phyloP scores from a whole-genome alignment of 1,140 invertebrate genomes.

The Monochamus saltuarius region DNA sequence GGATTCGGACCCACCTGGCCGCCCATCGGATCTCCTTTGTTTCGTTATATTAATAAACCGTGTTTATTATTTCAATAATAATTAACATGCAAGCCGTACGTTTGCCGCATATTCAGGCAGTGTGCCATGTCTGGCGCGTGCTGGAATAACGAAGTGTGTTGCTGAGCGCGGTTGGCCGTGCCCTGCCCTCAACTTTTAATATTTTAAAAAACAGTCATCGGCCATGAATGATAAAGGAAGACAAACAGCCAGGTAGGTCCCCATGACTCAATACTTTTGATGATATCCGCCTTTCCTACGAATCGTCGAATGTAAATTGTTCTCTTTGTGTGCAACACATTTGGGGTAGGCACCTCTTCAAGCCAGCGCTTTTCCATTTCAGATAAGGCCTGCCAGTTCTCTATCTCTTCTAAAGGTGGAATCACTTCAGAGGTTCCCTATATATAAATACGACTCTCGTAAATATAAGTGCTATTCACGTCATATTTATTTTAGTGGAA shows the following conservation, averaged over 20 bases:
- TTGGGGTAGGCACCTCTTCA: no score
- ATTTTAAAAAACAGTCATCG: constrained; percentile 20
- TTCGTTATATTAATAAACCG: constrained; percentile 13
- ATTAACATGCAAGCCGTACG: constrained; percentile 17
- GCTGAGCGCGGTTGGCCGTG: constrained; percentile 8
- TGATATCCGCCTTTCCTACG: constrained; percentile 10
- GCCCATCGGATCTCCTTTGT: constrained; percentile 12
- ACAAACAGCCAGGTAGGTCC: constrained; percentile 19
- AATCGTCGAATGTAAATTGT: background rate
- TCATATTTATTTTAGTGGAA: no score
- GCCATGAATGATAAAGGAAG: constrained; percentile 14
- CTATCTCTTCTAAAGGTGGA: no score
- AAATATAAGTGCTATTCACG: no score
- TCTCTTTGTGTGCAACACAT: no score
- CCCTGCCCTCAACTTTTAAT: constrained; percentile 29
- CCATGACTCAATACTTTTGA: constrained; percentile 16
- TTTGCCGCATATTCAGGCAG: constrained; percentile 34
- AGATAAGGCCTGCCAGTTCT: no score
- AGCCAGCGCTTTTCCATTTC: no score
- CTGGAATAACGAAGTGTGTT: constrained; percentile 25
- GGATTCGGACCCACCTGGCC: constrained; percentile 15
- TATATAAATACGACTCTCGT: no score
- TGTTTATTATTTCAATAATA: constrained; percentile 18
- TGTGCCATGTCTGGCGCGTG: constrained; percentile 43
- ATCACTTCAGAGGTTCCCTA: no score